Conservation (phyloP, 2,113 vertebrate genomes). For the Hypanus sabinus region DNA sequence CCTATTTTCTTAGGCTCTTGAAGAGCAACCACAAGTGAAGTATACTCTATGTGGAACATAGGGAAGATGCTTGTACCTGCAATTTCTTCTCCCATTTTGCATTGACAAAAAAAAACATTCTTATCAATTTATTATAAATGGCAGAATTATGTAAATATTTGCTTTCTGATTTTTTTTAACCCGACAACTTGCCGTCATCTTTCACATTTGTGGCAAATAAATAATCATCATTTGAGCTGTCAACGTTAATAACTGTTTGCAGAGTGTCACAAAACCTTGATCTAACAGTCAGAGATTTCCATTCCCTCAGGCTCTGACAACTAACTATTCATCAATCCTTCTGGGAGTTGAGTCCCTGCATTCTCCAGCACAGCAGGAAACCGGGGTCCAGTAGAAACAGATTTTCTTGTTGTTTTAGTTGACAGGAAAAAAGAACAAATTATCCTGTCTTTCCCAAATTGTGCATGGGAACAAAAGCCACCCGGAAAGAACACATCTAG, state of each 20-base stretch:
- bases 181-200: not conserved
- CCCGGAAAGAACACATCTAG: not conserved
- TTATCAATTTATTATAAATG: not conserved
- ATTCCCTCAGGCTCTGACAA: not conserved
- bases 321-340: not conserved
- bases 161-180: not conserved
- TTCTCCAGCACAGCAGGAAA: not conserved
- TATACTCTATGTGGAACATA: not conserved
- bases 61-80: not conserved
- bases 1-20: too few relatives aligned
- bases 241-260: constrained; percentile 22
- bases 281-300: not conserved
- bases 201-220: constrained; percentile 15
- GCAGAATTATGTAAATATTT: constrained; percentile 21
- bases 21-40: not conserved
- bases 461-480: not conserved
- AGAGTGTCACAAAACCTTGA: constrained; percentile 14
- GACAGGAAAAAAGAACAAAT: not conserved
- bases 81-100: not conserved
- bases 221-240: constrained; percentile 27
- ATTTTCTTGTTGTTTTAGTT: not conserved
- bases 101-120: not conserved
- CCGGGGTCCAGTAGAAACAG: not conserved
- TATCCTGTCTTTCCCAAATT: not conserved
- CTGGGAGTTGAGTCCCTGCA: not conserved